Conservation (phyloP, 2,113 vertebrate genomes). For the rat (Rattus norvegicus) region DNA sequence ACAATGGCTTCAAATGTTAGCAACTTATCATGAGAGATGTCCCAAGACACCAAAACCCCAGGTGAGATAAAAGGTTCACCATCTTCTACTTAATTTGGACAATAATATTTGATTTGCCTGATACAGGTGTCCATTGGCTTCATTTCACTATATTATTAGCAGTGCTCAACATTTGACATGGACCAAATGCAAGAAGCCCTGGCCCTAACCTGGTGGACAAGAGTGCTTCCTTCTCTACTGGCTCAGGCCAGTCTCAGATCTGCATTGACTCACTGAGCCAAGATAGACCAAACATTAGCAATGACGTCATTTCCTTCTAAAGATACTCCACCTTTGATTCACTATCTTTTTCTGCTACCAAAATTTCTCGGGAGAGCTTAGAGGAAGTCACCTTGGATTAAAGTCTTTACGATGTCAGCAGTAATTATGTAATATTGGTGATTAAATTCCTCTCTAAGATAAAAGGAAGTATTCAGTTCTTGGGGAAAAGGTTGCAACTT, state of each 20-base stretch:
- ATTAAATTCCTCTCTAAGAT: neutral
- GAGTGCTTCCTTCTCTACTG: neutral
- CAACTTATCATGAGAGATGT: neutral
- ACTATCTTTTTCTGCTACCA: constrained; percentile 36
- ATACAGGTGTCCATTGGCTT: neutral
- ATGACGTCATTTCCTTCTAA: constrained; percentile 37
- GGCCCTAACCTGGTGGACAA: neutral
- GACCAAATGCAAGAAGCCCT: neutral
- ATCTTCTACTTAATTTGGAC: neutral
- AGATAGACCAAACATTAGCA: constrained; percentile 50
- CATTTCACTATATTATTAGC: neutral
- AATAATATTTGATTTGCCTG: neutral
- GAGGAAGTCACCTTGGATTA: constrained; percentile 33
- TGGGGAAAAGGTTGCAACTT: neutral
- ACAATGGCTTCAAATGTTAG: neutral
- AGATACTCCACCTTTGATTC: constrained; percentile 39
- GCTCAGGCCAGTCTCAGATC: neutral
- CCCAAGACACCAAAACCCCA: neutral
- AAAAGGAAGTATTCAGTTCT: constrained; percentile 29
- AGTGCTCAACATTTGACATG: neutral
- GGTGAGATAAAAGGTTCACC: neutral
- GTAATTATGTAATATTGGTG: constrained; percentile 3
- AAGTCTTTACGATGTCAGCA: neutral
- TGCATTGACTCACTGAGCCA: constrained; percentile 39
- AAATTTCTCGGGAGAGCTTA: constrained; percentile 49